phyloP scores from a whole-genome alignment of 2,113 vertebrate species.

The Bubo scandiacus region DNA sequence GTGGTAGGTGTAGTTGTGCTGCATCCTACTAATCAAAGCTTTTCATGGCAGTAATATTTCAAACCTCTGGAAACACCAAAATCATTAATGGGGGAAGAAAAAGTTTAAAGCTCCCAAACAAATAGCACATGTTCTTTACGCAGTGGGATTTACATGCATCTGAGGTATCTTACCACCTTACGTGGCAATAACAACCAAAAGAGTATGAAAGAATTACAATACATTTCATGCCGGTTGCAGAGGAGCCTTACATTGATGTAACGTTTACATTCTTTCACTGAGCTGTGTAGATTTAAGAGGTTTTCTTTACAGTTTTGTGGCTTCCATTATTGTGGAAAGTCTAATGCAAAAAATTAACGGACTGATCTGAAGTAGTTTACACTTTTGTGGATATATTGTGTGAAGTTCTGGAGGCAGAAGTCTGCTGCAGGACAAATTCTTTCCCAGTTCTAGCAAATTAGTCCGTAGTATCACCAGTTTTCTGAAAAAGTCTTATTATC shows the following conservation, averaged over 20 bases:
- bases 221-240: neutral
- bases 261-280: neutral
- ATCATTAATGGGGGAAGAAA: neutral
- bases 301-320: neutral
- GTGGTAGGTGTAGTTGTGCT: neutral
- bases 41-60: neutral
- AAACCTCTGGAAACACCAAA: neutral
- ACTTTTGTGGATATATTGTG: rapidly evolving
- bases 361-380: neutral
- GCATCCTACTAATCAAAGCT: neutral
- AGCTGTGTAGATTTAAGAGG: neutral
- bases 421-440: neutral
- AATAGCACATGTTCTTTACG: neutral
- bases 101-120: neutral
- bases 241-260: neutral
- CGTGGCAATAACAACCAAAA: neutral
- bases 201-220: neutral
- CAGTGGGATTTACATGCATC: neutral
- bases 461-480: neutral
- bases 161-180: neutral
- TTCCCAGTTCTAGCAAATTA: neutral
- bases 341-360: neutral
- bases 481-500: neutral
- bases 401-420: neutral
- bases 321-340: neutral